phyloP scores from a whole-genome alignment of 1,140 invertebrate genomes.

The Homarus americanus region DNA sequence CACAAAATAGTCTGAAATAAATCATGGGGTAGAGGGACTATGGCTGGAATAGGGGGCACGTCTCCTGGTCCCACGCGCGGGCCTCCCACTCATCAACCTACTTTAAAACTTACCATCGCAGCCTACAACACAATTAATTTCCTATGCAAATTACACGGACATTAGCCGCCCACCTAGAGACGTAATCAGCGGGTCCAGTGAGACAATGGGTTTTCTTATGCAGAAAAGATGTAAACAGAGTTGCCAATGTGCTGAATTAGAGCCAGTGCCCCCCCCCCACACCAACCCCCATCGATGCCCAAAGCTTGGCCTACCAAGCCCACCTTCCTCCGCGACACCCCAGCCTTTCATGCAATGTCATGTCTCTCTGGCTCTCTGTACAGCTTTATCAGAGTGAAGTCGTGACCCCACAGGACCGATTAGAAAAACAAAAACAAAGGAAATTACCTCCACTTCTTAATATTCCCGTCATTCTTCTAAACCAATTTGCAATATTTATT shows the following conservation, averaged over 20 bases:
- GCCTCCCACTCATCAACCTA: neutral
- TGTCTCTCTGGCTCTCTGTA: neutral
- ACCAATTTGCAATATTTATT: constrained; percentile 8
- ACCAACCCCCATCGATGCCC: neutral
- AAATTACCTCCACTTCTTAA: neutral
- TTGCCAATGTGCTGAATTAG: neutral
- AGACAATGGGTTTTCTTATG: constrained; percentile 54
- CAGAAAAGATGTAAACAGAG: constrained; percentile 36
- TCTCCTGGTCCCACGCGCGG: neutral
- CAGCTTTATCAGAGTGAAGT: neutral
- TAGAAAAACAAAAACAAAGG: neutral
- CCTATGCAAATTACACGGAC: constrained; percentile 60
- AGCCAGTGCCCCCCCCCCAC: neutral
- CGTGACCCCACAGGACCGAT: neutral
- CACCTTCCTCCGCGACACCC: neutral
- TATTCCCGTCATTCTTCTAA: neutral
- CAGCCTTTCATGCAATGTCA: neutral
- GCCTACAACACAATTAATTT: constrained; percentile 55
- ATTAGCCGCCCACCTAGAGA: constrained; percentile 43
- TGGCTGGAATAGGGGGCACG: too few species aligned
- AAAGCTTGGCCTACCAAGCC: neutral
- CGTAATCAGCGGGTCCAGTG: constrained; percentile 44
- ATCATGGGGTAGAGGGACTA: too few species aligned
- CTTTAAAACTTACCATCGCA: constrained; percentile 41
- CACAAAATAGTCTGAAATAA: too few species aligned